Conservation (phyloP, 2,113 vertebrate genomes). For the Sylvietta virens region DNA sequence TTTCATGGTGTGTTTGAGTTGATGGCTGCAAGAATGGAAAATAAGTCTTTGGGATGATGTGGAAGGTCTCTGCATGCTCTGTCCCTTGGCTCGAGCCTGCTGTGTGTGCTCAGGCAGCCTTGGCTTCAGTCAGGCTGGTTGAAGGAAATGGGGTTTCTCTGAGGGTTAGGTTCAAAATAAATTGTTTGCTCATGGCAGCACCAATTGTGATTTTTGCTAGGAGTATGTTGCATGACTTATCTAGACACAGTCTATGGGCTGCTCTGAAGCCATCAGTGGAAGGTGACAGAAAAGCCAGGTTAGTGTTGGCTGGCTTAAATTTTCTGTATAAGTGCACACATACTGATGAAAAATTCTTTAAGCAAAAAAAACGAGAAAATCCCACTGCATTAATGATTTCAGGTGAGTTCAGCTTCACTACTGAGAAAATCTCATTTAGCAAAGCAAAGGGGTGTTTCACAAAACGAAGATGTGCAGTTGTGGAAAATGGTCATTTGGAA, state of each 20-base stretch:
- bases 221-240: neutral
- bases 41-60: neutral
- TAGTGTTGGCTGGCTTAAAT: neutral
- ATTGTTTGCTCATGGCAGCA: neutral
- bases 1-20: neutral
- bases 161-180: neutral
- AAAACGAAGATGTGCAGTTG: fast-evolving
- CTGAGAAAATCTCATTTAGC: neutral
- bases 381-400: neutral
- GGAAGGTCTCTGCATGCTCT: neutral
- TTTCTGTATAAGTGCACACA: neutral
- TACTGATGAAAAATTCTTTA: neutral
- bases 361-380: neutral
- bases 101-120: fast-evolving
- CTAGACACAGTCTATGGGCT: neutral
- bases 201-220: neutral
- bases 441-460: neutral
- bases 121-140: neutral
- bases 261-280: neutral
- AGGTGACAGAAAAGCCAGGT: neutral
- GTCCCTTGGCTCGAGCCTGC: neutral
- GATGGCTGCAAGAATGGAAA: neutral
- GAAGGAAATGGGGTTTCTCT: neutral
- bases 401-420: neutral
- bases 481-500: neutral